phyloP scores from a whole-genome alignment of 2,113 vertebrate genomes.

The Struthidea cinerea region DNA sequence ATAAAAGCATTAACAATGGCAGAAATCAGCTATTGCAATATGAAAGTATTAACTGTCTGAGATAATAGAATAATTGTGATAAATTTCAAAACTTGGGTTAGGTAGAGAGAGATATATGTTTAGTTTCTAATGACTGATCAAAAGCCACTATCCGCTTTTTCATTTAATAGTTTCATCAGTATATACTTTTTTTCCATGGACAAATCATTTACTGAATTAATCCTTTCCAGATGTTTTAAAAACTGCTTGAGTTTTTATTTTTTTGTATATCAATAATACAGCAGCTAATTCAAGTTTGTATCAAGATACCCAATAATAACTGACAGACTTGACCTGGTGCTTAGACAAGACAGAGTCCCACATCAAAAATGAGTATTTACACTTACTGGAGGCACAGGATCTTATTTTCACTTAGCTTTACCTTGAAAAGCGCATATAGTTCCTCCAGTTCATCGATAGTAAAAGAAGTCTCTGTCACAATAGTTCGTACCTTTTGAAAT shows the following conservation, averaged over 20 bases:
- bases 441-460: constrained; percentile 93
- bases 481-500: constrained; percentile 86
- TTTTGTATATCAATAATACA: background rate
- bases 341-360: background rate
- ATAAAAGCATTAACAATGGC: background rate
- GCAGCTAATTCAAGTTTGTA: background rate
- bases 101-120: fast-evolving
- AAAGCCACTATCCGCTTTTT: background rate
- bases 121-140: background rate
- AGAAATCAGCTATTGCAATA: background rate
- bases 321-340: background rate
- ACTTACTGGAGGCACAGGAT: background rate
- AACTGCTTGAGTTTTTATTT: background rate
- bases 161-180: background rate
- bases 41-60: background rate
- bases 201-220: background rate
- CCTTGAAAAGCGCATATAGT: constrained; percentile 94
- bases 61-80: background rate
- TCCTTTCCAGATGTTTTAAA: background rate
- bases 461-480: constrained; percentile 94
- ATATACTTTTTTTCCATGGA: background rate
- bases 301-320: background rate
- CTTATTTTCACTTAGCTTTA: constrained; percentile 53
- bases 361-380: background rate
- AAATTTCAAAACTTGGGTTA: background rate